These are phyloP conservation scores for Archocentrus centrarchus DNA, from an alignment of 2,113 vertebrate species.

Conservation along the genomic window DNA sequence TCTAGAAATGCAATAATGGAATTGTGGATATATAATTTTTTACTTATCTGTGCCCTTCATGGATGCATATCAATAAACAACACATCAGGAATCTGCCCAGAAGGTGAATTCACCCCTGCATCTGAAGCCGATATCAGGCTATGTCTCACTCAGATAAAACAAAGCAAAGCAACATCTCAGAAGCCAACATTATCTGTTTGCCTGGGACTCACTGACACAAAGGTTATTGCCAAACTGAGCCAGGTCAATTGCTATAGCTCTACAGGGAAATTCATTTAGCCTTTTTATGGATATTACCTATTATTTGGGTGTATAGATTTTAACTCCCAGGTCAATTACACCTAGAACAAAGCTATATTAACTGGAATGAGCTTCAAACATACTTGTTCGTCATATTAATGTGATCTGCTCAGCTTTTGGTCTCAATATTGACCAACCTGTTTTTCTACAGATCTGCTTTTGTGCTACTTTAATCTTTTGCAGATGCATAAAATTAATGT, in stretches of 20 bases:
- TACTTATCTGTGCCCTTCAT: constrained; percentile 8
- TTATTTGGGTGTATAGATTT: constrained; percentile 46
- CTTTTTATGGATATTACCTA: constrained; percentile 41
- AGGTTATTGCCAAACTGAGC: constrained; percentile 43
- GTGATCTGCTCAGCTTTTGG: background rate
- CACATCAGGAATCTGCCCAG: constrained; percentile 26
- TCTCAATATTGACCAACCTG: background rate
- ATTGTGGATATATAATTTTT: background rate
- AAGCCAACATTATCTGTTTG: background rate
- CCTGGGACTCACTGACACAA: constrained; percentile 15
- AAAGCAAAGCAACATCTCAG: constrained; percentile 3
- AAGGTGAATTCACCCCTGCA: constrained; percentile 20
- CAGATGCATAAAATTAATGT: background rate
- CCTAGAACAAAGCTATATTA: constrained; percentile 37
- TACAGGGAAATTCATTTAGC: constrained; percentile 69
- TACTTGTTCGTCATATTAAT: constrained; percentile 23
- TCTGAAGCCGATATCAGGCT: constrained; percentile 17
- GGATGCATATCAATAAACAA: constrained; percentile 20
- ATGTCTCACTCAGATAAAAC: constrained; percentile 45
- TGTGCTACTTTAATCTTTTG: constrained; percentile 5
- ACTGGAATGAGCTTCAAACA: constrained; percentile 14
- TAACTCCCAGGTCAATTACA: constrained; percentile 54
- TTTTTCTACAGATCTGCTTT: background rate
- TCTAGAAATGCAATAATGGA: background rate
- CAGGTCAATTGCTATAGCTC: constrained; percentile 66